Base-by-base conservation (phyloP, 2,888 invertebrate genomes). In the Mermis nigrescens region DNA sequence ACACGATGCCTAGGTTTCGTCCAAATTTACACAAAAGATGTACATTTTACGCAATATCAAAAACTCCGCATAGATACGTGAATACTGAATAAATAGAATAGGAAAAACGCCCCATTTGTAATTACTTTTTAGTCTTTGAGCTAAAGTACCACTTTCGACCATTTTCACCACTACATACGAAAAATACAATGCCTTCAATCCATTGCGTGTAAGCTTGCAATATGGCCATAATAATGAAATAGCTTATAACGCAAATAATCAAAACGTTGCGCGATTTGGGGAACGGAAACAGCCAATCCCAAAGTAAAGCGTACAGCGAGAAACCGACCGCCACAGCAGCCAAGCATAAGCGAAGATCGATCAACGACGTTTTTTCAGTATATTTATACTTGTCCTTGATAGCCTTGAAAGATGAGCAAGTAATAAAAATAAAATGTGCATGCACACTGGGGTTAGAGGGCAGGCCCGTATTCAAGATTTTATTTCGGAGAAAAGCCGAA, bases 201-300 rank as follows among this genome's bases (percentile, higher is more conserved):
- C 68, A 71, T 69, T 68, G 68, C 57, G 67, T 66, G 63, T 70
- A 71, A 19, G 69, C 52, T 56, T 57, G 57, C 26, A 57, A 26
- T 24, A 57, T 57, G 48, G 68, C 68, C 65, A 72, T 70, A 57
- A 68, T 62, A 52, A 70, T 62, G 63, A 71, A 71, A 59, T 74
- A 74, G 63, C 72, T 72, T 22, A 73, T 62, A 31, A 75, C 75
- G 65, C 76, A 76, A 48, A 72, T 60, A 59, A 76, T 74, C 61
- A 77, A 74, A 32, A 77, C 70, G 29, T 78, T 83, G 81, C 81
- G 84, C 28, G 94, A 95, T 68, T 83, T 82, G 31, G 98, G 98
- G 73, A 95, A 98, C 55, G 98, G 95, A 74, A 89, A 85, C 27
- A 91, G 79, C 72, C 84, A 94, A 75, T 98, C 98, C 86, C 90